A percentile compares a stretch with the other conserved stretches of the same genome.
Evolutionary conservation across 1,140 invertebrate species (phyloP).

Genomic region (Diabrotica virgifera): DNA sequence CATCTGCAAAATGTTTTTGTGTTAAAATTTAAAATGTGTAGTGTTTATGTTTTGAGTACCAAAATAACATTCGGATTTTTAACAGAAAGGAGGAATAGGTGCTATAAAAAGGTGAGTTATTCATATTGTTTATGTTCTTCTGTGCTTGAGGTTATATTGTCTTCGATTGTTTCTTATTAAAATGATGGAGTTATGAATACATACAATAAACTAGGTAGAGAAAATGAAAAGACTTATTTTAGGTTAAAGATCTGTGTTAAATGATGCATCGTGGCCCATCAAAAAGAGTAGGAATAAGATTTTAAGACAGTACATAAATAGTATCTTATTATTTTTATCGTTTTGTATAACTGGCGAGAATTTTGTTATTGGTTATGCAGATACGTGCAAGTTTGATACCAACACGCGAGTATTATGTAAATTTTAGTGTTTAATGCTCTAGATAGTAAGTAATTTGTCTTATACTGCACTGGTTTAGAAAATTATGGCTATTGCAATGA

Average conservation of each 20-base stretch:
- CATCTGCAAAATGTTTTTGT: conserved; percentile 27
- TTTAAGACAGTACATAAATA: neutral
- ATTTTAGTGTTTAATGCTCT: conserved; percentile 3
- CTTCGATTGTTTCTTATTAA: no score
- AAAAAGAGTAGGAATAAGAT: neutral
- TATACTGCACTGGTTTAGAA: neutral
- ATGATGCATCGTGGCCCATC: neutral
- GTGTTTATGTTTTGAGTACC: conserved; percentile 37
- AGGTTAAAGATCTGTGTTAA: neutral
- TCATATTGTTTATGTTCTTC: neutral
- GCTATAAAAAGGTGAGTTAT: conserved; percentile 25
- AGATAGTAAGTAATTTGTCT: conserved; percentile 1
- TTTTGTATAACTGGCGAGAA: neutral
- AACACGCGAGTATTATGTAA: neutral
- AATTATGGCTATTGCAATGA: neutral
- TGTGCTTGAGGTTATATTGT: no score
- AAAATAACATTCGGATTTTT: conserved; percentile 33
- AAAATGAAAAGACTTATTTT: neutral
- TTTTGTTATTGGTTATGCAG: neutral
- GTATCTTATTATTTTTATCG: neutral
- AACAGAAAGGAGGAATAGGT: conserved; percentile 18
- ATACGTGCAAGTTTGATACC: neutral
- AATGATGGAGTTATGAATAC: no score
- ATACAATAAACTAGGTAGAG: no score
- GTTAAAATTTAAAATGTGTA: conserved; percentile 38